Conservation (phyloP, 2,888 invertebrate genomes). For the Smittia sp. region DNA sequence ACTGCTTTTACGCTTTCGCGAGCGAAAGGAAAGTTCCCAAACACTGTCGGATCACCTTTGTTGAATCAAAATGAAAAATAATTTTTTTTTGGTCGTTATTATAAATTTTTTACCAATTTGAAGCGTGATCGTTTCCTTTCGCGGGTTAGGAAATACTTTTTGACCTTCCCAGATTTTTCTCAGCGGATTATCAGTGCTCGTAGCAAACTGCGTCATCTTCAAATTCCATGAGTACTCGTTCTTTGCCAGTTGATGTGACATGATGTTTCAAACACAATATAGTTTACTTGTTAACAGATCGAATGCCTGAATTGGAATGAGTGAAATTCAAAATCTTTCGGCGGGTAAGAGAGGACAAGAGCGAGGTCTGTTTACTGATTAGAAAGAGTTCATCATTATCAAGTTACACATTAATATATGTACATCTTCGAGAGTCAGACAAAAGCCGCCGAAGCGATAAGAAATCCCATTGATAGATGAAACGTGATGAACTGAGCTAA, state of each 20-base stretch:
- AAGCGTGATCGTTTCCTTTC: slow-evolving; percentile 11
- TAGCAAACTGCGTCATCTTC: slow-evolving; percentile 26
- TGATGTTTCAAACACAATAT: background rate
- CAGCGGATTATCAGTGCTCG: slow-evolving; percentile 26
- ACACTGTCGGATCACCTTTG: slow-evolving; percentile 34
- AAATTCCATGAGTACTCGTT: slow-evolving; percentile 14
- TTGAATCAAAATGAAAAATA: too few relatives aligned
- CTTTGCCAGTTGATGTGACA: background rate
- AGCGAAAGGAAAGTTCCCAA: slow-evolving; percentile 11
- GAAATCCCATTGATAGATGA: too few relatives aligned
- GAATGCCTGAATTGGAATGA: background rate
- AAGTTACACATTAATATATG: background rate
- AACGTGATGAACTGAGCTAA: too few relatives aligned
- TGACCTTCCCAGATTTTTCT: slow-evolving; percentile 36
- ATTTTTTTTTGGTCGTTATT: too few relatives aligned
- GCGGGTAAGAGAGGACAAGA: background rate
- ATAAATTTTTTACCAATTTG: slow-evolving; percentile 38
- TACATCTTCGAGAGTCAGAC: too few relatives aligned
- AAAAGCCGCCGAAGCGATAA: too few relatives aligned
- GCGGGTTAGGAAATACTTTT: slow-evolving; percentile 1
- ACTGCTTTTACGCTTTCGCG: slow-evolving; percentile 65
- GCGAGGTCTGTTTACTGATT: background rate
- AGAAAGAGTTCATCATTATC: slow-evolving; percentile 1
- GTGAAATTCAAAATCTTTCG: background rate
- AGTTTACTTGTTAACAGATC: background rate